These are phyloP conservation scores for Nesometra sesokonis DNA, from an alignment of 35 echinoderm and acorn worm genomes.

Conservation along the genomic window DNA sequence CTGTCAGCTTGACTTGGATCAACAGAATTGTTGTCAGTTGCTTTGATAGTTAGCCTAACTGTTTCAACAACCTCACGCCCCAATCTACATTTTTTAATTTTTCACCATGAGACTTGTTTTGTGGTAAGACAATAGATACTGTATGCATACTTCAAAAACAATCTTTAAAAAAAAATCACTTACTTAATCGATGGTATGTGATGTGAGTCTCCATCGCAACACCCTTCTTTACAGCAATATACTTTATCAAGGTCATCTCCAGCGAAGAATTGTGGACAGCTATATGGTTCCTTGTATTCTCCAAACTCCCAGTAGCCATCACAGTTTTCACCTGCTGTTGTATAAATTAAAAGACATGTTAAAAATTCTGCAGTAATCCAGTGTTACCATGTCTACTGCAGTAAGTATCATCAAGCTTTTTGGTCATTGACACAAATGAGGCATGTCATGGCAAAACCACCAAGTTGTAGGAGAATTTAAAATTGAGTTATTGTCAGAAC, in stretches of 20 bases:
- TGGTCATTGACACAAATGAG: too few relatives aligned
- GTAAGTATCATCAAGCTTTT: too few relatives aligned
- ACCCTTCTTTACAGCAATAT: background rate
- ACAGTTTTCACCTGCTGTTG: background rate
- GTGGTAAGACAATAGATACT: too few relatives aligned
- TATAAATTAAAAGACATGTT: too few relatives aligned
- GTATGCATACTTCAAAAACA: too few relatives aligned
- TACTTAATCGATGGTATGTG: background rate
- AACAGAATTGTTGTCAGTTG: background rate
- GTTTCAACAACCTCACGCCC: background rate
- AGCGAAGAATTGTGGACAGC: background rate
- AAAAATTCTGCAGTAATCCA: too few relatives aligned
- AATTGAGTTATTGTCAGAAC: too few relatives aligned
- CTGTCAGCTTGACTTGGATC: background rate
- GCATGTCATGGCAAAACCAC: too few relatives aligned
- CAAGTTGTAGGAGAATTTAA: too few relatives aligned
- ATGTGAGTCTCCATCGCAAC: background rate
- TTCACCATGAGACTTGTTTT: too few relatives aligned
- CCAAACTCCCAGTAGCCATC: background rate
- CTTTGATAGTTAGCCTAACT: background rate
- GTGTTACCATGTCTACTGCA: too few relatives aligned
- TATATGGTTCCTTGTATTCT: background rate
- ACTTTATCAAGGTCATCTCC: background rate
- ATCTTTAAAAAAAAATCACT: background rate
- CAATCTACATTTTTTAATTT: too few relatives aligned